Percentiles rank a stretch among this genome's conserved stretches.
phyloP scores from a whole-genome alignment of 1,140 invertebrate genomes.

The Drosophila prosaltans region DNA sequence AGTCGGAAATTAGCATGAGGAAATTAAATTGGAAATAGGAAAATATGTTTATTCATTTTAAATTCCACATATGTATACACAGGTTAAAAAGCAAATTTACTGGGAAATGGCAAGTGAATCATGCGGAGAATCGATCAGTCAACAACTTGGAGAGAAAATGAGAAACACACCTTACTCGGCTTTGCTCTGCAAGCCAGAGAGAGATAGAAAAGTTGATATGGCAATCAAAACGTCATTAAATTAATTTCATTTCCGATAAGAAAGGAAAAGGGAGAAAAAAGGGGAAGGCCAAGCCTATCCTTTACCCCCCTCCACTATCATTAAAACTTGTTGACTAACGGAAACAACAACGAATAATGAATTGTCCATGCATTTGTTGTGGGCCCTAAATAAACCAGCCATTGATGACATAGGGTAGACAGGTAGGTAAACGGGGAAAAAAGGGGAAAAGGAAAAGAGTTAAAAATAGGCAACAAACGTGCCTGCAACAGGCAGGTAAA shows the following conservation, averaged over 20 bases:
- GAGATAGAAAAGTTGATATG: conserved; percentile 23
- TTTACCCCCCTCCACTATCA: conserved; percentile 8
- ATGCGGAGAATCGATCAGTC: conserved; percentile 38
- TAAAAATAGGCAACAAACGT: conserved; percentile 8
- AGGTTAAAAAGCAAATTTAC: conserved; percentile 46
- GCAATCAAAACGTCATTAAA: conserved; percentile 64
- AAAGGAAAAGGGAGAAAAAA: conserved; percentile 22
- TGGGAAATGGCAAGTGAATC: conserved; percentile 61
- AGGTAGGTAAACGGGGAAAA: conserved; percentile 40
- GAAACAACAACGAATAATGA: conserved; percentile 72
- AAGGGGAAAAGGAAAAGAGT: conserved; percentile 1
- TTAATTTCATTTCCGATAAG: conserved; percentile 65
- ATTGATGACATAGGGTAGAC: conserved; percentile 6
- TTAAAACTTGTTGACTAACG: conserved; percentile 60
- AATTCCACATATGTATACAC: conserved; percentile 25
- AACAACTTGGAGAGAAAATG: conserved; percentile 57
- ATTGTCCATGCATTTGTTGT: conserved; percentile 43
- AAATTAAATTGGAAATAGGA: conserved; percentile 19
- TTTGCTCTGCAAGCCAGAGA: neutral
- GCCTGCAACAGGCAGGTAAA: conserved; percentile 48
- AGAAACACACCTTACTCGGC: conserved; percentile 56
- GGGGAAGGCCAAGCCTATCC: conserved; percentile 35
- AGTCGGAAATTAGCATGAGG: conserved; percentile 19
- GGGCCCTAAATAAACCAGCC: conserved; percentile 51
- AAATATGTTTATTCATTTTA: conserved; percentile 24